These are phyloP conservation scores for Ceratotherium simum DNA, from an alignment of 2,113 vertebrate species.

Conservation along the genomic window DNA sequence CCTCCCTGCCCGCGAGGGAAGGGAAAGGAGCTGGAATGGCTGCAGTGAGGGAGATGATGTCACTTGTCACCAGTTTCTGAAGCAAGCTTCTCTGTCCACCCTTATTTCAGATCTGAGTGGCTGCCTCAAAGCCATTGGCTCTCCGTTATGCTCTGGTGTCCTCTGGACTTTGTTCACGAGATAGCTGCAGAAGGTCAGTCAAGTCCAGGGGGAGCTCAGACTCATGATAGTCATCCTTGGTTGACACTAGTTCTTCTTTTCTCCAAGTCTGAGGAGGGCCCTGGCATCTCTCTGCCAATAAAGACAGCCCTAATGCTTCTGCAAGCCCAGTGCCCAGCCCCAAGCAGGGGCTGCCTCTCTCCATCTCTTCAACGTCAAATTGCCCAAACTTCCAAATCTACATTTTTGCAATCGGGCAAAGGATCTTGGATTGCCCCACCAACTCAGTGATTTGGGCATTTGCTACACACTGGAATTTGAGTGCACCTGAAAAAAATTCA, in stretches of 20 bases:
- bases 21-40: neutral
- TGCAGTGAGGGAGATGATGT: neutral
- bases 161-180: conserved; percentile 53
- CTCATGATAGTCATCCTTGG: neutral
- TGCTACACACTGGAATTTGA: neutral
- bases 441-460: neutral
- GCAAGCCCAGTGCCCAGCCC: neutral
- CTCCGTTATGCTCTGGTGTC: neutral
- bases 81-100: neutral
- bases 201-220: neutral
- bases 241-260: neutral
- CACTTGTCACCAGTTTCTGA: neutral
- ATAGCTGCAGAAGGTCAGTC: conserved; percentile 3
- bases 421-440: neutral
- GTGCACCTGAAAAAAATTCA: neutral
- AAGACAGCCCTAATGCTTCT: neutral
- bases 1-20: neutral
- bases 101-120: neutral
- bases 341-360: neutral
- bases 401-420: neutral
- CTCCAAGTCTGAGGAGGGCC: neutral
- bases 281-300: neutral
- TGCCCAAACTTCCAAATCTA: neutral
- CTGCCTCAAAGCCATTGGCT: neutral
- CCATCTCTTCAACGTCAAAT: neutral